Evolutionary conservation across 2,888 invertebrate genomes (phyloP).

Genomic region (Pristionchus mayeri): DNA sequence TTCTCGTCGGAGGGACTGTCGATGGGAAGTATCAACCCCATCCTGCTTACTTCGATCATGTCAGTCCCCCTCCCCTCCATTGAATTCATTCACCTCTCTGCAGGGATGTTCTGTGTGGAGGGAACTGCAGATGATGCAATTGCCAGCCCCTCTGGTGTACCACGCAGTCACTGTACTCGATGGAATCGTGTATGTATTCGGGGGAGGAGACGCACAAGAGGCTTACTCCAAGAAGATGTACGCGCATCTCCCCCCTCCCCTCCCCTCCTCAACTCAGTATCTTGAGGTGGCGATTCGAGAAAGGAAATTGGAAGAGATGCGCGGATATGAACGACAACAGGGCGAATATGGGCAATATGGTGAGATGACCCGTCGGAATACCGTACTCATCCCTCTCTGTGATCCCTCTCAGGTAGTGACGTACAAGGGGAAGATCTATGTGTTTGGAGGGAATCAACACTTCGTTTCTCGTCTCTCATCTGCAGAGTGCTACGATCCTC

Average conservation of each 20-base stretch:
- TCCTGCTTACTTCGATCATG: slow-evolving; percentile 35
- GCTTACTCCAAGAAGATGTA: slow-evolving; percentile 42
- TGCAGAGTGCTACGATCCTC: slow-evolving; percentile 37
- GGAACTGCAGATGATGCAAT: neutral
- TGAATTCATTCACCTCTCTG: neutral
- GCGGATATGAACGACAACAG: slow-evolving; percentile 46
- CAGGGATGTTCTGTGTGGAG: neutral
- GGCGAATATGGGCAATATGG: slow-evolving; percentile 34
- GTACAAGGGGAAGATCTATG: slow-evolving; percentile 10
- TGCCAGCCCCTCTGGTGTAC: slow-evolving; percentile 2
- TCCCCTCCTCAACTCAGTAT: no score
- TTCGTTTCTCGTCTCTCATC: slow-evolving; percentile 33
- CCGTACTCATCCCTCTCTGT: no score
- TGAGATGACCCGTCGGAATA: neutral
- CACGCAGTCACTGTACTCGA: slow-evolving; percentile 31
- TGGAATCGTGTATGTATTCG: slow-evolving; percentile 36
- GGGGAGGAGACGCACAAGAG: slow-evolving; percentile 22
- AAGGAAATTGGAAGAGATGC: slow-evolving; percentile 35
- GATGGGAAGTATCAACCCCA: neutral
- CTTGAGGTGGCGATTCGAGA: slow-evolving; percentile 22
- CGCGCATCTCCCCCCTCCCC: no score
- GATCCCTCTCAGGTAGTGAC: neutral
- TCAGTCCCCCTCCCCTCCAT: neutral
- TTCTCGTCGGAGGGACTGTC: slow-evolving; percentile 19
- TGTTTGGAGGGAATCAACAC: slow-evolving; percentile 33